Evolutionary conservation across 2,888 invertebrate genomes (phyloP), one percentile per base, ranked within the genome.

Genomic region (Apomyelois bistriatella): DNA sequence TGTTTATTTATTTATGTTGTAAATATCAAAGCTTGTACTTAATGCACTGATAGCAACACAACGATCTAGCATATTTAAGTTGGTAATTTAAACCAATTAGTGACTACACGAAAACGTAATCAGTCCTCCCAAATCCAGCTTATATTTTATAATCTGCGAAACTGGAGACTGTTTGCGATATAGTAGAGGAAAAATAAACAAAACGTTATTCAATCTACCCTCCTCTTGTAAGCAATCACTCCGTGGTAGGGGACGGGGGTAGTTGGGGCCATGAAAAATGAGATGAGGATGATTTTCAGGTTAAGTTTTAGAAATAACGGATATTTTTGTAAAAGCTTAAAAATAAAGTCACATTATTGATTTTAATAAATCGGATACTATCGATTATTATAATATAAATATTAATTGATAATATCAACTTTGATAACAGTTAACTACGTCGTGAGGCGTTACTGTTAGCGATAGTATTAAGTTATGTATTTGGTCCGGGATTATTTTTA

Each of bases 181-280:
- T 48, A 57, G 53, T 54, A 54, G 65, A 73, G 71, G 74, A 71
- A 83, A 84, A 84, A 85, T 83, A 88, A 88, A 85, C 86, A 86
- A 79, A 78, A 73, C 80, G 81, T 83, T 86, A 84, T 86, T 85
- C 86, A 84, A 87, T 86, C 82, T 78, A 73, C 81, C 82, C 84
- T 75, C 79, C 75, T 72, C 67, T 71, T 70, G 80, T 79, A 81
- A 84, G 86, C 83, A 85, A 86, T 84, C 81, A 73, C 76, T 76
- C 72, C 73, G 73, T 79, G 74, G 72, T 63, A 62, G 76, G 76
- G 74, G 72, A 54, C 58, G 60, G 54, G 46, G 50, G 48, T 59
- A 48, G 49, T 53, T 65, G 32, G 55, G 71, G 85, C 82, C 64
- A 75, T 15, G 35, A 66, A 64, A 15, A 32, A 8, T 32, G 7